phyloP scores from a whole-genome alignment of 2,113 vertebrate species.

The Plestiodon gilberti region DNA sequence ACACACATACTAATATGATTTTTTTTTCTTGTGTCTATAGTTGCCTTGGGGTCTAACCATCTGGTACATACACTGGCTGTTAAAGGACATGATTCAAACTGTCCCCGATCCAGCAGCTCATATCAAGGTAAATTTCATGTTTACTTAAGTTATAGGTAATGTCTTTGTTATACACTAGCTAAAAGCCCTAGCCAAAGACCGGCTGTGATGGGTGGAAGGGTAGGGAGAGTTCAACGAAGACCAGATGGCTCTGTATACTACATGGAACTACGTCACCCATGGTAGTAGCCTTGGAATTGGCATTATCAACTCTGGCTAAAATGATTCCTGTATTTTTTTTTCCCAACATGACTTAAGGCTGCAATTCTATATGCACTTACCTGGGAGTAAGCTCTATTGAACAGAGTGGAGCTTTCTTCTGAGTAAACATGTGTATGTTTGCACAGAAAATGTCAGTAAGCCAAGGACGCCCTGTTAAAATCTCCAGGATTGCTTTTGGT shows the following conservation, averaged over 20 bases:
- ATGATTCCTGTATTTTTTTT: too few relatives aligned
- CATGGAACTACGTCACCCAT: background rate
- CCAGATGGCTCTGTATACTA: background rate
- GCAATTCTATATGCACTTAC: too few relatives aligned
- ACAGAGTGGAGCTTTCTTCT: too few relatives aligned
- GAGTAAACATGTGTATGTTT: too few relatives aligned
- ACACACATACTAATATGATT: background rate
- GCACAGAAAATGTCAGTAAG: too few relatives aligned
- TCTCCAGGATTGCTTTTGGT: too few relatives aligned
- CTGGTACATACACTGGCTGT: slow-evolving; percentile 58
- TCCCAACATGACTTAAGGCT: too few relatives aligned
- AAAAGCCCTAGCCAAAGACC: background rate
- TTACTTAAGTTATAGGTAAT: slow-evolving; percentile 26
- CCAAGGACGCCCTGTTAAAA: too few relatives aligned
- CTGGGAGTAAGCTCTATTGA: too few relatives aligned
- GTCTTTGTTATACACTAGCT: background rate
- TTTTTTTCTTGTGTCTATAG: slow-evolving; percentile 63
- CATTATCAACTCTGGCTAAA: too few relatives aligned
- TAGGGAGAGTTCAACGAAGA: background rate
- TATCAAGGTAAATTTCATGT: slow-evolving; percentile 78
- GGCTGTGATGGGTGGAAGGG: background rate
- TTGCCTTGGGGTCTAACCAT: slow-evolving; percentile 62
- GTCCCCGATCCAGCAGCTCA: slow-evolving; percentile 83
- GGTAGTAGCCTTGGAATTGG: background rate
- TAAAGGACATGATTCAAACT: slow-evolving; percentile 86